Evolutionary conservation across 2,797 vertebrate genomes (phyloP).

Genomic region (Discoglossus pictus): DNA sequence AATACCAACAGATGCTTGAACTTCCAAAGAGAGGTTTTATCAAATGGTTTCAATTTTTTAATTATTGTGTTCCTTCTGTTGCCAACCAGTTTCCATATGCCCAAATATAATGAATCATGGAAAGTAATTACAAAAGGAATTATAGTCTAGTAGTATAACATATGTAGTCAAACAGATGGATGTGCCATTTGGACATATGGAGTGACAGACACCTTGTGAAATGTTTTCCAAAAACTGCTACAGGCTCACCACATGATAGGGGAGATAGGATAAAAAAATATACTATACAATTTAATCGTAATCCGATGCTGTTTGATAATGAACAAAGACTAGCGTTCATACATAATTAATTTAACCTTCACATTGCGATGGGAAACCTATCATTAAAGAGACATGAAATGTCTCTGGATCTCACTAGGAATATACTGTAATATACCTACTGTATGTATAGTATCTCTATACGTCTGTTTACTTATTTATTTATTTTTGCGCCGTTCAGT

Average conservation of each 20-base stretch:
- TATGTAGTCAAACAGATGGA: slow-evolving; percentile 33
- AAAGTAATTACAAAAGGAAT: slow-evolving; percentile 37
- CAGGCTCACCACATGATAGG: not conserved
- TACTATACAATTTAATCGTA: too few species aligned
- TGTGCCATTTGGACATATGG: slow-evolving; percentile 20
- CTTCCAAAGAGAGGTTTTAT: too few species aligned
- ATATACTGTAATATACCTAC: too few species aligned
- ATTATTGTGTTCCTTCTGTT: slow-evolving; percentile 38
- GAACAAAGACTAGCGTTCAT: slow-evolving; percentile 11
- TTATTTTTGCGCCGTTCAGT: too few species aligned
- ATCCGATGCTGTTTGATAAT: too few species aligned
- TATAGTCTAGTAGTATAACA: slow-evolving; percentile 19
- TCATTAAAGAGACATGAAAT: too few species aligned
- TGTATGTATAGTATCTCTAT: too few species aligned
- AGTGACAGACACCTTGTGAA: slow-evolving; percentile 37
- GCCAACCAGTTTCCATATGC: slow-evolving; percentile 35
- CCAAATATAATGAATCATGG: slow-evolving; percentile 30
- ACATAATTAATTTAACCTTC: slow-evolving; percentile 29
- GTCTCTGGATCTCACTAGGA: too few species aligned
- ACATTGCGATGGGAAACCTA: slow-evolving; percentile 21
- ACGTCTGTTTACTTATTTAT: too few species aligned
- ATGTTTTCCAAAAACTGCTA: slow-evolving; percentile 21
- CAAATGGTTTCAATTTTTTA: slow-evolving; percentile 6
- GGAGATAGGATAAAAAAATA: slow-evolving; percentile 13
- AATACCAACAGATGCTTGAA: too few species aligned